These are phyloP conservation scores for Cossypha caffra DNA, from an alignment of 2,797 vertebrate species.

Conservation along the genomic window DNA sequence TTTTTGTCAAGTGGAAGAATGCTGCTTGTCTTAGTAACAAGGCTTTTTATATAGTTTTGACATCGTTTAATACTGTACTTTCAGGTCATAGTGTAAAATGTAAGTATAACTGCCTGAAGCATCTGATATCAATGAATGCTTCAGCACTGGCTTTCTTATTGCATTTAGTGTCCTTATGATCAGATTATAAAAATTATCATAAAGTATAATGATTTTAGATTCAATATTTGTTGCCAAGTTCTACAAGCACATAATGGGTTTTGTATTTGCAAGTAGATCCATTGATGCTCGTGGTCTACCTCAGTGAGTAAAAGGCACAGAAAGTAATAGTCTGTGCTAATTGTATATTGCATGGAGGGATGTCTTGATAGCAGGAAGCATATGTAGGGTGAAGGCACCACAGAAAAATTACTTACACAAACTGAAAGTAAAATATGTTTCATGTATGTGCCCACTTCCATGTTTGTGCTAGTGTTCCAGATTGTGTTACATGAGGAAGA, in stretches of 20 bases:
- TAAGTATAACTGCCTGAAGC: not conserved
- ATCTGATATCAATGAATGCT: not conserved
- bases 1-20: not conserved
- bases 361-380: not conserved
- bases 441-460: rapidly evolving
- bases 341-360: not conserved
- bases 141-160: not conserved
- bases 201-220: not conserved
- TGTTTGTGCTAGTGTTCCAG: not conserved
- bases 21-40: not conserved
- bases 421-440: not conserved
- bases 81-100: not conserved
- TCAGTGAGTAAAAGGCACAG: not conserved
- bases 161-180: not conserved
- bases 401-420: not conserved
- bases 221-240: not conserved
- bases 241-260: not conserved
- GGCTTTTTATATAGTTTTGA: not conserved
- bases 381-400: not conserved
- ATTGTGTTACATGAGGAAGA: not conserved
- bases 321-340: not conserved
- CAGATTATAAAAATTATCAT: slow-evolving; percentile 8
- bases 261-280: not conserved
- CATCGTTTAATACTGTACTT: not conserved
- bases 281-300: not conserved